phyloP scores from a whole-genome alignment of 1,140 invertebrate genomes.

The Phocides pigmalion region DNA sequence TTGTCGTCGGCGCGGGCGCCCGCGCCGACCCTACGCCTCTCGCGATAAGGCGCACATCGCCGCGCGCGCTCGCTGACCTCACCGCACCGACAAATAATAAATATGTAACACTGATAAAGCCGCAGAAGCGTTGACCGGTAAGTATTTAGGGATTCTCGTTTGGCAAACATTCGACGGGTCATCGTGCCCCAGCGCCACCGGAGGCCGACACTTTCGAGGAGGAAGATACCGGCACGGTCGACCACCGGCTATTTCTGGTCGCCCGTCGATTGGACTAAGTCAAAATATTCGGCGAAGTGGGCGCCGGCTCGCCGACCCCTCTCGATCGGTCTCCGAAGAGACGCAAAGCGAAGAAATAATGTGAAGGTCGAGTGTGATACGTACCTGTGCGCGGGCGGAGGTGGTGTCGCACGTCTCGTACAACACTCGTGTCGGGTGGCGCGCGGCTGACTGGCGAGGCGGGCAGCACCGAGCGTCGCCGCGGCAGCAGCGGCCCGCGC shows the following conservation, averaged over 20 bases:
- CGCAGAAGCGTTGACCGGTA: conserved; percentile 78
- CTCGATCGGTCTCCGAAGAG: conserved; percentile 11
- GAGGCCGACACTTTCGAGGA: conserved; percentile 33
- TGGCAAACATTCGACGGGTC: conserved; percentile 58
- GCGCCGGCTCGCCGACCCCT: conserved; percentile 1
- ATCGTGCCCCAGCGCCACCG: conserved; percentile 50
- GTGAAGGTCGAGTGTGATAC: conserved; percentile 59
- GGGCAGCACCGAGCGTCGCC: conserved; percentile 65
- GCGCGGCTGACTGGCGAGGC: conserved; percentile 75
- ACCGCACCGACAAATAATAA: conserved; percentile 81
- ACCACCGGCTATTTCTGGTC: conserved; percentile 59
- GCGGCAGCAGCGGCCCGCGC: conserved; percentile 69
- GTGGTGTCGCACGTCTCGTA: conserved; percentile 57
- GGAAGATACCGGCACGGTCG: conserved; percentile 35
- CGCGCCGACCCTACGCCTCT: conserved; percentile 66
- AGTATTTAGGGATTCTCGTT: conserved; percentile 73
- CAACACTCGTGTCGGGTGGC: conserved; percentile 70
- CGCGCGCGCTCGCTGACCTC: conserved; percentile 72
- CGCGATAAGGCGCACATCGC: conserved; percentile 75
- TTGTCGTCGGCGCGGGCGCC: conserved; percentile 40
- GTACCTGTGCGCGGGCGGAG: conserved; percentile 71
- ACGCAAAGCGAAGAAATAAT: conserved; percentile 39
- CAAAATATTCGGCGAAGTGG: conserved; percentile 28
- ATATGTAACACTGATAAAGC: conserved; percentile 83
- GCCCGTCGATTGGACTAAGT: conserved; percentile 32